phyloP scores from a whole-genome alignment of 2,888 invertebrate genomes.

The Coremacera marginata region DNA sequence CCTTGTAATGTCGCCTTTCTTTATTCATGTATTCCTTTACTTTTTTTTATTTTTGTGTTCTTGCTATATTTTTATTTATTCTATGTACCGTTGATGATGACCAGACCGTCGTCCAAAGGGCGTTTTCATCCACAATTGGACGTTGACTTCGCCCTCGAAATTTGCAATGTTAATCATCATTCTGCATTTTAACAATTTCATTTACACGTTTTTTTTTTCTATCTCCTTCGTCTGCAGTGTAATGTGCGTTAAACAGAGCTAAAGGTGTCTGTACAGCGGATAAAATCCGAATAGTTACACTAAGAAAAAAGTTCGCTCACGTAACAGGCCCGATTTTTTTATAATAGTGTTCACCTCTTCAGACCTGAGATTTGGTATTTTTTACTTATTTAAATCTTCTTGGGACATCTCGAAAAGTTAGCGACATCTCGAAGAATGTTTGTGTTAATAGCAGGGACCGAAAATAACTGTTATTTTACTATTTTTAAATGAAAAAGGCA shows the following conservation, averaged over 20 bases:
- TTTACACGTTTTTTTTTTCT: slow-evolving; percentile 20
- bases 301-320: too few relatives aligned
- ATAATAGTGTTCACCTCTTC: too few relatives aligned
- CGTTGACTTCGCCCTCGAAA: slow-evolving; percentile 10
- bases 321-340: too few relatives aligned
- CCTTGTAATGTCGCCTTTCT: slow-evolving; percentile 15
- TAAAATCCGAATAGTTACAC: background rate
- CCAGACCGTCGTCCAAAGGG: background rate
- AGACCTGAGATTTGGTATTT: too few relatives aligned
- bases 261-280: background rate
- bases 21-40: slow-evolving; percentile 25
- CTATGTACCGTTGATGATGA: background rate
- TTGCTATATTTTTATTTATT: slow-evolving; percentile 8
- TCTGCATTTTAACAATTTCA: slow-evolving; percentile 25
- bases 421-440: too few relatives aligned
- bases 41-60: slow-evolving; percentile 1
- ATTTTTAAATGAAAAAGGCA: too few relatives aligned
- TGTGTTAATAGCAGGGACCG: too few relatives aligned
- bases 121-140: slow-evolving; percentile 6
- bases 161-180: slow-evolving; percentile 29
- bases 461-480: too few relatives aligned
- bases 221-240: background rate
- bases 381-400: too few relatives aligned
- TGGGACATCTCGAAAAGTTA: too few relatives aligned
- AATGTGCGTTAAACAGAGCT: slow-evolving; percentile 18